Conservation (phyloP, 2,888 invertebrate genomes). For the Drosophila maculinotata region DNA sequence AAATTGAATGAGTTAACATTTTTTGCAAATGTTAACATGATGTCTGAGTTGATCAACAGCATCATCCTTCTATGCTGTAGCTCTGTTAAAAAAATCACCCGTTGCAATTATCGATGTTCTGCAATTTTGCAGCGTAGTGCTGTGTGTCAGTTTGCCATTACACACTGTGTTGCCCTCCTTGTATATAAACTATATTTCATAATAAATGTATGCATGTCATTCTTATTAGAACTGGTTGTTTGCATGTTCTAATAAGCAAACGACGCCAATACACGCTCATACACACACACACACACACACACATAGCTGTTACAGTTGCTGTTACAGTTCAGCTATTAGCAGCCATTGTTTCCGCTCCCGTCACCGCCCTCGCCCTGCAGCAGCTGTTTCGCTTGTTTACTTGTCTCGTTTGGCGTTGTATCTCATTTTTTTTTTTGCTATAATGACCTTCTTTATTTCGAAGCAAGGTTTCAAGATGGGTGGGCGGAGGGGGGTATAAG, state of each 20-base stretch:
- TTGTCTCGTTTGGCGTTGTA: slow-evolving; percentile 60
- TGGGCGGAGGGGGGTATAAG: neutral
- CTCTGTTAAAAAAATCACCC: no score
- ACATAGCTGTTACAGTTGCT: slow-evolving; percentile 31
- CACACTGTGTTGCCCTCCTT: slow-evolving; percentile 6
- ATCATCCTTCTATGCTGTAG: neutral
- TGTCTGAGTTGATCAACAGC: slow-evolving; percentile 18
- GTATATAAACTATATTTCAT: slow-evolving; percentile 53
- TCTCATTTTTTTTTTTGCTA: slow-evolving; percentile 52
- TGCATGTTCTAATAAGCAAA: slow-evolving; percentile 71
- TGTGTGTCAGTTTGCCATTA: slow-evolving; percentile 6
- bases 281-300: slow-evolving; percentile 32
- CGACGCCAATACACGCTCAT: slow-evolving; percentile 51
- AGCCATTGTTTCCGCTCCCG: slow-evolving; percentile 30
- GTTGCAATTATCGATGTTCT: neutral
- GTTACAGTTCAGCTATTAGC: slow-evolving; percentile 51
- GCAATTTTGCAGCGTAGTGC: slow-evolving; percentile 44
- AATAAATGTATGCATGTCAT: slow-evolving; percentile 67
- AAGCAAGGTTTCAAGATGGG: slow-evolving; percentile 53
- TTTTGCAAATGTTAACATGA: slow-evolving; percentile 31
- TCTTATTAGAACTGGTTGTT: slow-evolving; percentile 72
- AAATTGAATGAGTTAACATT: slow-evolving; percentile 1
- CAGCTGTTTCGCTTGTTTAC: slow-evolving; percentile 65
- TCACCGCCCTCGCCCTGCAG: slow-evolving; percentile 19
- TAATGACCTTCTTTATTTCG: slow-evolving; percentile 66